A percentile compares a stretch with the other conserved stretches of the same genome.
phyloP scores from a whole-genome alignment of 2,888 invertebrate species.

The Meteorus cinctellus region DNA sequence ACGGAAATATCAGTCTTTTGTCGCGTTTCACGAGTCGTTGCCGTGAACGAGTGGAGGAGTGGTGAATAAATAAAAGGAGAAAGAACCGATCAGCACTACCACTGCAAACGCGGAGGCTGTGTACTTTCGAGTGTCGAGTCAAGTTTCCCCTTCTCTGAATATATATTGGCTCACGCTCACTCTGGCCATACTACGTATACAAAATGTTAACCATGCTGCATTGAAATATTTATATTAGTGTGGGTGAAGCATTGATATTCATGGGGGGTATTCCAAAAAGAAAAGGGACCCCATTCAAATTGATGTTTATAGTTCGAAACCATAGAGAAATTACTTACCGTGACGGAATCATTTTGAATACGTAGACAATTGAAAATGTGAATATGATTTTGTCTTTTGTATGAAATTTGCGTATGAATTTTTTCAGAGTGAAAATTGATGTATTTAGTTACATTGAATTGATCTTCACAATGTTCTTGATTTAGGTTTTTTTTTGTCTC shows the following conservation, averaged over 20 bases:
- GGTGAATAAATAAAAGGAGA: conserved; percentile 59
- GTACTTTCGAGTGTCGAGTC: conserved; percentile 68
- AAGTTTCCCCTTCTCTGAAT: conserved; percentile 69
- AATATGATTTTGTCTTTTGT: no score
- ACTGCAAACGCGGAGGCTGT: conserved; percentile 70
- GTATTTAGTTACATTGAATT: no score
- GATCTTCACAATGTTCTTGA: no score
- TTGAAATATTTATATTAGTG: background rate
- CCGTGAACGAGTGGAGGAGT: conserved; percentile 58
- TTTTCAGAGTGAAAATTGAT: background rate
- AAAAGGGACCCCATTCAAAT: background rate
- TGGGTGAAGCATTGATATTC: conserved; percentile 9
- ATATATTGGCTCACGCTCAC: conserved; percentile 64
- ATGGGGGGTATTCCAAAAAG: background rate
- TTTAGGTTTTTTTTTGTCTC: no score
- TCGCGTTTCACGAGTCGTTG: conserved; percentile 54
- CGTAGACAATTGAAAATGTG: no score
- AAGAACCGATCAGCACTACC: conserved; percentile 59
- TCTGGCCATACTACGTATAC: background rate
- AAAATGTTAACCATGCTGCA: conserved; percentile 4
- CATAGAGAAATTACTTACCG: background rate
- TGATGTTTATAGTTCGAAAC: background rate
- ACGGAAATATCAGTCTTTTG: conserved; percentile 53
- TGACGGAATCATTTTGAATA: background rate
- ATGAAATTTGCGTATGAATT: no score